These are phyloP conservation scores for Polydrusus pterygomalis DNA, from an alignment of 2,888 invertebrate species.

Conservation along the genomic window DNA sequence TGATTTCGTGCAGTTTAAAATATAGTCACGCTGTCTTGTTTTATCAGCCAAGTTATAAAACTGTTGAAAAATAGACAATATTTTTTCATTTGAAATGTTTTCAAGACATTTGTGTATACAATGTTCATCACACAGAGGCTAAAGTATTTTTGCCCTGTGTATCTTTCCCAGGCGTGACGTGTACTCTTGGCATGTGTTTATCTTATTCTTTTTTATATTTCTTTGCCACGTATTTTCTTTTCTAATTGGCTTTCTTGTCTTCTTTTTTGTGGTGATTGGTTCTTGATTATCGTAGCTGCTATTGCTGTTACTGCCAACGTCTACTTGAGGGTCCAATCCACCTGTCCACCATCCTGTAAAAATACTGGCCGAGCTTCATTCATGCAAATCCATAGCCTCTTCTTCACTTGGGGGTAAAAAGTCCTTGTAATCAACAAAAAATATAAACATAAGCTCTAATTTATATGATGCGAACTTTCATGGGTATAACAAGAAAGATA, in stretches of 20 bases:
- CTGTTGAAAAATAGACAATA: conserved; percentile 15
- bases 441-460: too few relatives aligned
- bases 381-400: conserved; percentile 3
- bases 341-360: not conserved
- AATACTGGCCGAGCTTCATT: conserved; percentile 10
- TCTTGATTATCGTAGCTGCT: conserved; percentile 14
- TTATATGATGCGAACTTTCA: not conserved
- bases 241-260: conserved; percentile 18
- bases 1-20: conserved; percentile 34
- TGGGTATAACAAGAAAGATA: not conserved
- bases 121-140: conserved; percentile 17
- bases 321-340: conserved; percentile 8
- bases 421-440: conserved; percentile 2
- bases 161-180: conserved; percentile 21
- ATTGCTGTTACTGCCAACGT: not conserved
- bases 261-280: conserved; percentile 13
- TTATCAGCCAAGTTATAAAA: conserved; percentile 41
- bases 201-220: conserved; percentile 22
- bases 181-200: conserved; percentile 21
- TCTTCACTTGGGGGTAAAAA: conserved; percentile 18
- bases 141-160: conserved; percentile 19
- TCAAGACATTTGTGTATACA: conserved; percentile 14
- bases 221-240: conserved; percentile 18
- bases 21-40: conserved; percentile 38
- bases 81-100: conserved; percentile 19